phyloP scores from a whole-genome alignment of 35 echinoderm and acorn worm genomes.

The Stichopus chloronotus region DNA sequence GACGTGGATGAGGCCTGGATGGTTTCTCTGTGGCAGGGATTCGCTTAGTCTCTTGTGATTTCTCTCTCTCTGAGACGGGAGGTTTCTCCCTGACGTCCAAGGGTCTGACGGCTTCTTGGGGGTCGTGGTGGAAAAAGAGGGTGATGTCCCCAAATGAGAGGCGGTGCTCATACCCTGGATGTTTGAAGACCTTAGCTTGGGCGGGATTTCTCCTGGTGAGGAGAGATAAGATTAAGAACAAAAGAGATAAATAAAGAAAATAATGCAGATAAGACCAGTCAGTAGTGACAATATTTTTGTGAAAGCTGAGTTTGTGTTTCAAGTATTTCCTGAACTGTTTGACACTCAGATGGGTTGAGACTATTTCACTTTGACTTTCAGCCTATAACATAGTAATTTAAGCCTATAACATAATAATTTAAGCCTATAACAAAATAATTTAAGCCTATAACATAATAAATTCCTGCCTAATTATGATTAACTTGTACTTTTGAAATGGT shows the following conservation, averaged over 20 bases:
- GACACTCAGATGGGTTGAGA: too few species aligned
- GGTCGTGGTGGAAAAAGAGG: conserved; percentile 90
- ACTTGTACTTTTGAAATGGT: too few species aligned
- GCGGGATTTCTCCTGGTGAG: conserved; percentile 64
- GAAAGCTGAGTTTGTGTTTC: not conserved
- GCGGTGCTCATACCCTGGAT: conserved; percentile 86
- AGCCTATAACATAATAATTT: too few species aligned
- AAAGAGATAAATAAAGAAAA: not conserved
- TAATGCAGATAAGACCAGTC: not conserved
- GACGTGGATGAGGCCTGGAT: conserved; percentile 28
- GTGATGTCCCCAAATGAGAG: conserved; percentile 93
- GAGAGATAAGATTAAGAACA: not conserved
- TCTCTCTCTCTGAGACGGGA: not conserved
- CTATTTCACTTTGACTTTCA: too few species aligned
- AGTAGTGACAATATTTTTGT: not conserved
- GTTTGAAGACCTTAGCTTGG: conserved; percentile 82
- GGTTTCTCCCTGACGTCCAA: conserved; percentile 1
- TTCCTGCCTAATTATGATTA: too few species aligned
- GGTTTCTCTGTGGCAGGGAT: not conserved
- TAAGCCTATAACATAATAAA: too few species aligned
- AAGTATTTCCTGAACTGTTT: too few species aligned
- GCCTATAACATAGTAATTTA: too few species aligned
- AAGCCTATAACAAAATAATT: too few species aligned
- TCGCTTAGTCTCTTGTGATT: conserved; percentile 3
- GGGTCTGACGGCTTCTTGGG: conserved; percentile 20